phyloP scores from a whole-genome alignment of 2,113 vertebrate genomes.

The Tor tambroides region DNA sequence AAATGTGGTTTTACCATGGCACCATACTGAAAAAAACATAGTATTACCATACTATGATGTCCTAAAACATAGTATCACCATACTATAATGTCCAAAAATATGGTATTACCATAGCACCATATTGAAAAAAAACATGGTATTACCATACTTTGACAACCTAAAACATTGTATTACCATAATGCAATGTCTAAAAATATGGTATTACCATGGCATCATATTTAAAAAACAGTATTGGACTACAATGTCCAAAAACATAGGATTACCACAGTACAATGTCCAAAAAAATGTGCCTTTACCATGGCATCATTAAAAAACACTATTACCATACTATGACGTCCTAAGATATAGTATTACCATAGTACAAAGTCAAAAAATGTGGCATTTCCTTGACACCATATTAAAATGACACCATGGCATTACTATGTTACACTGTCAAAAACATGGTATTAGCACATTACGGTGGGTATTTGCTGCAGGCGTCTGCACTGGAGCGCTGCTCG shows the following conservation, averaged over 20 bases:
- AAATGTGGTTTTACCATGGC: neutral
- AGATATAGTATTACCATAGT: neutral
- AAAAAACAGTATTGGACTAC: neutral
- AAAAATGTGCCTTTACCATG: neutral
- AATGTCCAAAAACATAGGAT: neutral
- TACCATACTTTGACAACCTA: neutral
- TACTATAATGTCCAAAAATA: neutral
- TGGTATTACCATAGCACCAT: neutral
- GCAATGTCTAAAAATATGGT: neutral
- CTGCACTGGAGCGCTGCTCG: neutral
- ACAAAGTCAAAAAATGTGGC: neutral
- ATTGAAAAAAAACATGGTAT: neutral
- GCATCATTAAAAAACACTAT: neutral
- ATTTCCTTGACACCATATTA: neutral
- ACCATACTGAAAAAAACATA: neutral
- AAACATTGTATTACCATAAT: neutral
- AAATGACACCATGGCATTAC: neutral
- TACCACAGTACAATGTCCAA: neutral
- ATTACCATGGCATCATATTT: neutral
- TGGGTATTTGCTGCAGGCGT: neutral
- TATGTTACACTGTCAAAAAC: neutral
- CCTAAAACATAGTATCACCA: neutral
- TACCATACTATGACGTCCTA: neutral
- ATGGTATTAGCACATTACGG: neutral
- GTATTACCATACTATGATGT: neutral